Conservation (phyloP, 2,888 invertebrate genomes). For the Ornithoptera alexandrae region DNA sequence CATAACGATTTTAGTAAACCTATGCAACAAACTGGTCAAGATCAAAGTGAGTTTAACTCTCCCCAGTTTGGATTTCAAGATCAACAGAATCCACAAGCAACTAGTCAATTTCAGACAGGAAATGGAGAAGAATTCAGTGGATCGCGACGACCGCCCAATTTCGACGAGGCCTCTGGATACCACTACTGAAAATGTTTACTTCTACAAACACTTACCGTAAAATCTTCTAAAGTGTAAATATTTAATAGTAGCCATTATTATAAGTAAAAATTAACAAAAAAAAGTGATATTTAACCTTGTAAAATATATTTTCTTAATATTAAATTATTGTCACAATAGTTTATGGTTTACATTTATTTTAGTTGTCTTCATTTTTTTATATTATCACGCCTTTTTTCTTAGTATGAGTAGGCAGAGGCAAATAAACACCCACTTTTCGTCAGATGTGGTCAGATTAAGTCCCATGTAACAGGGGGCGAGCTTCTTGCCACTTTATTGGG, state of each 20-base stretch:
- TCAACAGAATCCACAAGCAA: constrained; percentile 34
- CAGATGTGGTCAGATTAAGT: too few relatives aligned
- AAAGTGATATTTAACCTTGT: constrained; percentile 15
- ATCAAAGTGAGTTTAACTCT: constrained; percentile 1
- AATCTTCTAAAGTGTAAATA: constrained; percentile 8
- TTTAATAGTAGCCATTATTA: background rate
- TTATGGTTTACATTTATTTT: background rate
- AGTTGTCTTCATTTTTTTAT: too few relatives aligned
- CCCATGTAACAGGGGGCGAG: too few relatives aligned
- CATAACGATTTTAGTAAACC: constrained; percentile 2
- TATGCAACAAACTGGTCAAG: constrained; percentile 7
- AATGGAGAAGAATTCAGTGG: constrained; percentile 60
- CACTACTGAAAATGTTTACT: constrained; percentile 48
- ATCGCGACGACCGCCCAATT: constrained; percentile 59
- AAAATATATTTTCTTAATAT: constrained; percentile 21
- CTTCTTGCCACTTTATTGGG: too few relatives aligned
- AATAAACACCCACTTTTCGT: too few relatives aligned
- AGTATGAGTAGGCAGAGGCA: too few relatives aligned
- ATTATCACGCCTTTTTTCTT: too few relatives aligned
- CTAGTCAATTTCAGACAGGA: constrained; percentile 40
- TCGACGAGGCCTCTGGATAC: constrained; percentile 62
- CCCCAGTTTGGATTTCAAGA: constrained; percentile 36
- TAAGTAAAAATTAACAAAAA: constrained; percentile 11
- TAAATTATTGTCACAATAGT: constrained; percentile 32
- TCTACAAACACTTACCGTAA: background rate